Percentiles rank a stretch among this genome's conserved stretches.
These are phyloP conservation scores for Pantelozetes paolii DNA, from an alignment of 2,888 invertebrate species.

Conservation along the genomic window DNA sequence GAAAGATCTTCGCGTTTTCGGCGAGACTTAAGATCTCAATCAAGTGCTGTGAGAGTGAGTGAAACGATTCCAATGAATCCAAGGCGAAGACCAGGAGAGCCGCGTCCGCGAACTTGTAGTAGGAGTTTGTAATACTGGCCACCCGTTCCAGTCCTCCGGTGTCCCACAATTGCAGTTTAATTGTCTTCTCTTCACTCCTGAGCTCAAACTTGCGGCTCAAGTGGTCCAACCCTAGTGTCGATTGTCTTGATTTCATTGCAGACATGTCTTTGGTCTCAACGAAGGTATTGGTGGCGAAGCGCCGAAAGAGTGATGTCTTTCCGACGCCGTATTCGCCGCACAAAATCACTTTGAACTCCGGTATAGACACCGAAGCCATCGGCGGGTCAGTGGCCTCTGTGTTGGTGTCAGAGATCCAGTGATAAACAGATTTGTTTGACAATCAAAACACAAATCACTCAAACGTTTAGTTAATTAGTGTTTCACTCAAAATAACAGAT, in stretches of 20 bases:
- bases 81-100: slow-evolving; percentile 85
- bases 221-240: slow-evolving; percentile 86
- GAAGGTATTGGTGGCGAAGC: slow-evolving; percentile 84
- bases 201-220: slow-evolving; percentile 53
- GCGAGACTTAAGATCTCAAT: slow-evolving; percentile 89
- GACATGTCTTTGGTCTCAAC: slow-evolving; percentile 74
- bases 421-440: neutral
- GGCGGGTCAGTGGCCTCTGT: neutral
- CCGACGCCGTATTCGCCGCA: slow-evolving; percentile 95
- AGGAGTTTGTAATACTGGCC: slow-evolving; percentile 88
- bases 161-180: slow-evolving; percentile 87
- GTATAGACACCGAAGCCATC: slow-evolving; percentile 57
- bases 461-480: neutral
- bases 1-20: slow-evolving; percentile 89
- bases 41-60: slow-evolving; percentile 82
- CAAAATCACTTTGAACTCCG: slow-evolving; percentile 84
- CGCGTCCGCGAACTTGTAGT: slow-evolving; percentile 92
- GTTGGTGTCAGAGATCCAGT: neutral
- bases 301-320: slow-evolving; percentile 84
- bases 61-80: slow-evolving; percentile 86
- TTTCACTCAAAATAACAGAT: neutral
- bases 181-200: slow-evolving; percentile 10
- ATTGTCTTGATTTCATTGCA: slow-evolving; percentile 51
- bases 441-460: neutral
- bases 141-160: slow-evolving; percentile 96